Evolutionary conservation across 1,140 invertebrate genomes (phyloP).

Genomic region (Oncopodura yosiiana): DNA sequence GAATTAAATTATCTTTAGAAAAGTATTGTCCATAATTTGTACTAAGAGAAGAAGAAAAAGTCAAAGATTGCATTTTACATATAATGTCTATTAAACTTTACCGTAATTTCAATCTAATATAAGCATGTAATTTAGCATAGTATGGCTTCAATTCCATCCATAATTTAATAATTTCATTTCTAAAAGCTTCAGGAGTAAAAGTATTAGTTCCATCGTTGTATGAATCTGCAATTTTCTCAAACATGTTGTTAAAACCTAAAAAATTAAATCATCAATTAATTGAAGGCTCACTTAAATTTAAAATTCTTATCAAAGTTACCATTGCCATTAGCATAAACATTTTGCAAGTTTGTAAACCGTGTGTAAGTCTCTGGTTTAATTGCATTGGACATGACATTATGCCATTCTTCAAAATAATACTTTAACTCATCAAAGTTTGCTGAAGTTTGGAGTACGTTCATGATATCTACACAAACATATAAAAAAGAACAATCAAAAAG

Average conservation of each 20-base stretch:
- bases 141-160: constrained; percentile 66
- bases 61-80: too few relatives aligned
- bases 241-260: constrained; percentile 22
- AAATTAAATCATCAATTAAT: too few relatives aligned
- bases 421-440: constrained; percentile 68
- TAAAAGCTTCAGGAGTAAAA: constrained; percentile 44
- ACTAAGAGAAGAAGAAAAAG: too few relatives aligned
- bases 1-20: too few relatives aligned
- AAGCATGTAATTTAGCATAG: constrained; percentile 76
- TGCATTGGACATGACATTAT: constrained; percentile 39
- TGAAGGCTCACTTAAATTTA: too few relatives aligned
- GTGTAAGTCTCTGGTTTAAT: too few relatives aligned
- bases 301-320: too few relatives aligned
- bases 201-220: constrained; percentile 23
- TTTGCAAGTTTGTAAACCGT: too few relatives aligned
- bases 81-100: too few relatives aligned
- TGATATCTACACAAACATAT: constrained; percentile 38
- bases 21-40: too few relatives aligned
- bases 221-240: constrained; percentile 3
- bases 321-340: constrained; percentile 19
- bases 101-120: constrained; percentile 62
- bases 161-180: constrained; percentile 51
- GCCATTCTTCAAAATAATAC: constrained; percentile 43
- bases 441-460: constrained; percentile 53
- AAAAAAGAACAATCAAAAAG: too few relatives aligned